Conservation (phyloP, 2,888 invertebrate species). For the Heliconius hortense region DNA sequence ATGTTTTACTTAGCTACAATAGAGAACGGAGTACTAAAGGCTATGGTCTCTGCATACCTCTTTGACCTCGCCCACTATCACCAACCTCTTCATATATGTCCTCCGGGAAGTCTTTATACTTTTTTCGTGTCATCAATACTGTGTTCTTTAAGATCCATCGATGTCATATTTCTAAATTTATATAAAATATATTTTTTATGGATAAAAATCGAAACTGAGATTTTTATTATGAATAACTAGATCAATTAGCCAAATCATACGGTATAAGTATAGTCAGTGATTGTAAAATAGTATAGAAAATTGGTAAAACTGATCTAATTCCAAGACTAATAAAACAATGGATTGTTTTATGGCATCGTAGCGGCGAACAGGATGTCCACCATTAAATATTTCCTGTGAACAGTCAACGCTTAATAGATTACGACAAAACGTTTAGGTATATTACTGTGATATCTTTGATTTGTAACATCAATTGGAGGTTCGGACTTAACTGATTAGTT, state of each 20-base stretch:
- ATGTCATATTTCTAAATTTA: too few relatives aligned
- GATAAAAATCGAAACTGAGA: background rate
- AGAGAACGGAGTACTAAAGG: too few relatives aligned
- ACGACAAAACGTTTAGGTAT: slow-evolving; percentile 23
- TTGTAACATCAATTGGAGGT: background rate
- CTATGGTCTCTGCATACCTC: too few relatives aligned
- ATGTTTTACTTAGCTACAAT: too few relatives aligned
- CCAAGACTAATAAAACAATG: slow-evolving; percentile 36
- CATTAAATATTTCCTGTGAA: slow-evolving; percentile 45
- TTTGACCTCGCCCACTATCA: too few relatives aligned
- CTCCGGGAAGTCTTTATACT: too few relatives aligned
- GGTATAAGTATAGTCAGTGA: background rate
- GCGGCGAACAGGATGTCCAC: slow-evolving; percentile 42
- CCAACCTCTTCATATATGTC: too few relatives aligned
- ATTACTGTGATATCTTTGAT: slow-evolving; percentile 21
- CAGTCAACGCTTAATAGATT: slow-evolving; percentile 40
- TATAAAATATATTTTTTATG: too few relatives aligned
- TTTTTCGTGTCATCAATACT: too few relatives aligned
- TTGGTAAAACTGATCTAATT: slow-evolving; percentile 24
- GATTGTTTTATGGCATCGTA: slow-evolving; percentile 45
- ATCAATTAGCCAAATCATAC: background rate
- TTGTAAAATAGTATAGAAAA: slow-evolving; percentile 17
- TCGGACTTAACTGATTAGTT: background rate
- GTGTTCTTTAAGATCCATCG: too few relatives aligned
- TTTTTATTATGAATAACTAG: background rate